Conservation (phyloP, 2,113 vertebrate species). For the Apaloderma vittatum region DNA sequence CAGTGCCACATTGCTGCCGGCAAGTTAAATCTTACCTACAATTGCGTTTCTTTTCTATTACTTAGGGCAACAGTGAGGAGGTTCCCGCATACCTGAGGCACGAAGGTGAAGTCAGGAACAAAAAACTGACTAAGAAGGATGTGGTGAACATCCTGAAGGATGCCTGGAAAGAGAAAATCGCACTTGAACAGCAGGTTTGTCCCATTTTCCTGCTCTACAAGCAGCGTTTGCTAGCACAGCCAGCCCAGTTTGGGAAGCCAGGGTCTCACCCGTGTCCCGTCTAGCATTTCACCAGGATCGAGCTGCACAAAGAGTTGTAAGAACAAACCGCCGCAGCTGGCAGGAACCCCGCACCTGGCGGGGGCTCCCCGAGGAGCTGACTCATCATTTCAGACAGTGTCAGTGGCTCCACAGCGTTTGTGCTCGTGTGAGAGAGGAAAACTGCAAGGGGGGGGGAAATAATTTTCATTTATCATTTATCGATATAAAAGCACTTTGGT, state of each 20-base stretch:
- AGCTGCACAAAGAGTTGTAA: not conserved
- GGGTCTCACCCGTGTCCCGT: not conserved
- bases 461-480: too few species aligned
- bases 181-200: slow-evolving; percentile 77
- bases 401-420: not conserved
- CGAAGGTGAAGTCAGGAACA: slow-evolving; percentile 78
- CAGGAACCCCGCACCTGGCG: not conserved
- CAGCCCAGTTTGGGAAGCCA: not conserved
- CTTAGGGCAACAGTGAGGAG: slow-evolving; percentile 61
- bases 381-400: not conserved
- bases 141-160: slow-evolving; percentile 75
- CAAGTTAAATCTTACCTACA: rapidly evolving
- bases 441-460: too few species aligned
- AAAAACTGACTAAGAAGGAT: slow-evolving; percentile 76
- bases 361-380: not conserved
- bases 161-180: slow-evolving; percentile 79
- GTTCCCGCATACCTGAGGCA: slow-evolving; percentile 77
- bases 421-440: too few species aligned
- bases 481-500: too few species aligned
- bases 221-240: not conserved
- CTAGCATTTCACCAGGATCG: not conserved
- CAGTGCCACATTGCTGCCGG: not conserved
- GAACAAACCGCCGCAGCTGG: not conserved
- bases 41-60: not conserved
- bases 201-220: not conserved